Evolutionary conservation across 2,888 invertebrate genomes (phyloP), one percentile per base, ranked within the genome.

Genomic region (Eristalis pertinax): DNA sequence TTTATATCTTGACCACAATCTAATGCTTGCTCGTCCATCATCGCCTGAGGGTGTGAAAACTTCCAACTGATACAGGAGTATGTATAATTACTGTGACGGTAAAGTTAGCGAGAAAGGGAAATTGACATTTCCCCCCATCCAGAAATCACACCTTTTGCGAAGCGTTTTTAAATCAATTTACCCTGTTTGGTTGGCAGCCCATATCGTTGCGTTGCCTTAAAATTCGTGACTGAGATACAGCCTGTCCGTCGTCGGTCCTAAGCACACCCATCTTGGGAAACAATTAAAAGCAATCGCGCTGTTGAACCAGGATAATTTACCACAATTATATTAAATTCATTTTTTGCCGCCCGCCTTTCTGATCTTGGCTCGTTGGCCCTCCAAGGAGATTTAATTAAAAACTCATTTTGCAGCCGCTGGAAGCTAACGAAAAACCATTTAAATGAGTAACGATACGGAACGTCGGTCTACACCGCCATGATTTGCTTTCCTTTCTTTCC

Each of bases 381-480:
- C 64, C 69, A 26, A 74, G 68, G 76, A 90, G 90, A 91, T 92
- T 91, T 90, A 92, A 92, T 91, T 92, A 92, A 91, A 91, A 90
- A 90, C 87, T 89, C 89, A 91, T 91, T 90, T 91, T 88, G 88
- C 79, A 76, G 74, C 64, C 72, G 86, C 86, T 83, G 56, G 72
- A 79, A 87, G 87, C 87, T 63, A 87, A 78, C 86, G 84, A 87
- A 87, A 87, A 87, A 79, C 67, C 84, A 79, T 84, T 87, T 84
- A 84, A 87, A 84, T 87, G 87, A 87, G 74, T 87, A 79, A 87
- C 86, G 85, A 78, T 74, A 86, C 60, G 77, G 58, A 74, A 78
- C 81, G 58, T 24, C 70, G 15, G 35, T 50, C 67, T 50, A 69
- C 63, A 64, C 43, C 41, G n/a, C 41, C 68, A 67, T 67, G 74